A percentile compares a stretch with the other conserved stretches of the same genome.
phyloP scores from a whole-genome alignment of 2,797 vertebrate genomes.

The Tympanoctomys barrerae region DNA sequence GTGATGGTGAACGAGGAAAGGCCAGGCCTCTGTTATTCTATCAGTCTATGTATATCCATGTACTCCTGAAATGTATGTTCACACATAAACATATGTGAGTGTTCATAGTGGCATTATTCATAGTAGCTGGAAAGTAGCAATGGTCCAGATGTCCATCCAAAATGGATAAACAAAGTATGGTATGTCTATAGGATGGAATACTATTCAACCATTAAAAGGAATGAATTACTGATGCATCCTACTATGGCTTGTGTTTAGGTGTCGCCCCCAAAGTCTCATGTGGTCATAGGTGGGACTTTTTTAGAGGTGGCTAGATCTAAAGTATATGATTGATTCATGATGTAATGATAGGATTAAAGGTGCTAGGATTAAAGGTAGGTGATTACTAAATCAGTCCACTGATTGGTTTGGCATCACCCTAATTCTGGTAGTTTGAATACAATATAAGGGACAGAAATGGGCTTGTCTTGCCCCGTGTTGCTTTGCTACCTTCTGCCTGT shows the following conservation, averaged over 20 bases:
- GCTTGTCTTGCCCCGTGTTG: background rate
- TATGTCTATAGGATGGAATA: background rate
- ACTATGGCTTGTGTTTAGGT: background rate
- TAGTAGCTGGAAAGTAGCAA: background rate
- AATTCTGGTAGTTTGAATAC: background rate
- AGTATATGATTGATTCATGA: background rate
- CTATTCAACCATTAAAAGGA: background rate
- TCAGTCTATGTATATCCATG: background rate
- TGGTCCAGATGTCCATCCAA: background rate
- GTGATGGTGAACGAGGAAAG: background rate
- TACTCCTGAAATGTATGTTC: background rate
- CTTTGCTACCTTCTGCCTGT: background rate
- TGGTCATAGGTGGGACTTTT: background rate
- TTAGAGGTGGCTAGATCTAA: background rate
- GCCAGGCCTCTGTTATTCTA: fast-evolving
- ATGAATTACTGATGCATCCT: background rate
- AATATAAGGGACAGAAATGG: background rate
- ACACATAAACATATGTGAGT: background rate
- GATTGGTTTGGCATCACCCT: background rate
- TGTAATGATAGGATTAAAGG: background rate
- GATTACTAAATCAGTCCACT: background rate
- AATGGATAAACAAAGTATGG: background rate
- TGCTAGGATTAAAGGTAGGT: background rate
- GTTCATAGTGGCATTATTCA: background rate
- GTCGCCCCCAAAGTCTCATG: background rate